Percentiles rank a stretch among this genome's conserved stretches.
Evolutionary conservation across 1,140 invertebrate species (phyloP).

Genomic region (Calephelis nemesis): DNA sequence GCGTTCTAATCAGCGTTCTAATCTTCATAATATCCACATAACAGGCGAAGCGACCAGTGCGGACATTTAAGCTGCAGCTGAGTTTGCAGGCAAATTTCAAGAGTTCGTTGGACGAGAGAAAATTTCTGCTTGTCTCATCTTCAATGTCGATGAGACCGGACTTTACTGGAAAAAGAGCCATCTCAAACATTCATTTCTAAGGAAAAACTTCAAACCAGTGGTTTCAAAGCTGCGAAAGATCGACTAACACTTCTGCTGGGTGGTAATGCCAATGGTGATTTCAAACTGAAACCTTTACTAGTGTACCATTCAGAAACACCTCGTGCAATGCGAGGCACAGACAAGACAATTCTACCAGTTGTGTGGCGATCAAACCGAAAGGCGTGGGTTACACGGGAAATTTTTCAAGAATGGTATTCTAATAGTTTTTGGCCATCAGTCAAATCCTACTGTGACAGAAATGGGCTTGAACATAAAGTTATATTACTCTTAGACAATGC

Average conservation of each 20-base stretch:
- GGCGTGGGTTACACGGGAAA: too few relatives aligned
- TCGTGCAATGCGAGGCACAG: too few relatives aligned
- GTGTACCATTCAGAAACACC: not conserved
- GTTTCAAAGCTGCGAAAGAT: slow-evolving; percentile 72
- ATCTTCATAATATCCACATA: slow-evolving; percentile 32
- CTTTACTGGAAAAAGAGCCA: slow-evolving; percentile 1
- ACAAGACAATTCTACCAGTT: too few relatives aligned
- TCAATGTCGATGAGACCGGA: slow-evolving; percentile 25
- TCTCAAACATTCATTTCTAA: slow-evolving; percentile 53
- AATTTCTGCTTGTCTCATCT: slow-evolving; percentile 26
- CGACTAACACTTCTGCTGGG: slow-evolving; percentile 53
- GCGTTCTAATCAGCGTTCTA: slow-evolving; percentile 32
- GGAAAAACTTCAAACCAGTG: slow-evolving; percentile 47
- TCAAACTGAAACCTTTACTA: slow-evolving; percentile 1
- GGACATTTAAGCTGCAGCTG: slow-evolving; percentile 37
- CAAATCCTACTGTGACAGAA: slow-evolving; percentile 4
- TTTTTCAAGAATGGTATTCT: too few relatives aligned
- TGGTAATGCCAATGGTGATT: not conserved
- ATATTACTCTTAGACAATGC: slow-evolving; percentile 2
- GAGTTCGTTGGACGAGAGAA: slow-evolving; percentile 54
- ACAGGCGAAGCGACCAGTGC: slow-evolving; percentile 19
- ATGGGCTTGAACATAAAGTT: not conserved
- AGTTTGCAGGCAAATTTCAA: slow-evolving; percentile 51
- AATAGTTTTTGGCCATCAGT: not conserved
- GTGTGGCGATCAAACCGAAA: too few relatives aligned